Evolutionary conservation across 37 sponge, comb jelly and placozoan species (phyloP), one percentile per base, ranked within the genome.

Genomic region (Agelas oroides): DNA sequence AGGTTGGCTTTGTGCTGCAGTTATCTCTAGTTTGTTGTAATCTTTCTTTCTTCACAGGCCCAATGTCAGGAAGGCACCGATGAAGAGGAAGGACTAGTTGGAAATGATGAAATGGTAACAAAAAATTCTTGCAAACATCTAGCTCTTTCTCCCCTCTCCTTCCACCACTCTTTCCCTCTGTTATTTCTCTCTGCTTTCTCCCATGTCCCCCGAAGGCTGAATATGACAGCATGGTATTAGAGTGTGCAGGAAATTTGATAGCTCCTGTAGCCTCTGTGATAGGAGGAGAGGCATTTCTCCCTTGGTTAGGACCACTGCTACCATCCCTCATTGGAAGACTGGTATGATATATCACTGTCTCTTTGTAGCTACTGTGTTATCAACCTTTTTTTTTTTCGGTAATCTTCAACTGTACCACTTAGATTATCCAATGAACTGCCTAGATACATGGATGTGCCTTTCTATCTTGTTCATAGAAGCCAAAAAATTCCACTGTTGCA

Each of bases 171-270:
- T 54, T 56, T 56, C 30, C 25, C 46, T 46, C 8, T 46, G 6
- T 46, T 8, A 46, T 12, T 8, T 46, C 46, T 46, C n/a, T n/a
- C n/a, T n/a, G n/a, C n/a, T n/a, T n/a, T n/a, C n/a, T n/a, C n/a
- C n/a, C n/a, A n/a, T n/a, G n/a, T 52, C n/a, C 55, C 38, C 19
- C n/a, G n/a, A 32, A 79, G 80, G 82, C 94, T 14, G 94, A 89
- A 56, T 80, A 85, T 62, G 94, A 89, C 68, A 72, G 79, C 23
- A 16, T 83, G 68, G 37, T 93, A 63, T 57, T 82, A 23, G 94
- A 93, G 52, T 78, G 62, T 63, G 94, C 84, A 15, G 94, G 94
- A 3, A 63, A 59, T 30, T 0, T 93, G 14, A 19, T 93, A 19
- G 87, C 84, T 0, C 90, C 94, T 16, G 59, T 93, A 34, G 84